Conservation (phyloP, 2,888 invertebrate species). For the Gnatocerus cornutus region DNA sequence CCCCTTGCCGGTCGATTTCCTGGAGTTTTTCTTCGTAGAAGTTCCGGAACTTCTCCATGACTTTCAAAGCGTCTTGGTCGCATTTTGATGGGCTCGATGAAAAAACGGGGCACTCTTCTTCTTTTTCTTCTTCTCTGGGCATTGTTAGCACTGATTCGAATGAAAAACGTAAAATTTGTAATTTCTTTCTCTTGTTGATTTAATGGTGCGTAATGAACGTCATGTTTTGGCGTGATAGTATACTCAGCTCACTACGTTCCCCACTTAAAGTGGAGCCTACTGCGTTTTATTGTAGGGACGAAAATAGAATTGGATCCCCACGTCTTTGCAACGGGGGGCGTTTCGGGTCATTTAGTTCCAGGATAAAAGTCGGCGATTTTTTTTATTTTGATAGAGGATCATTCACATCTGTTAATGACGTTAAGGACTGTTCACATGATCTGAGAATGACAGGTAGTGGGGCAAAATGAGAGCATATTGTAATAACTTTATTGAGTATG, state of each 20-base stretch:
- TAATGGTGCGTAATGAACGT: conserved; percentile 49
- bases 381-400: background rate
- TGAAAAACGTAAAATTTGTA: conserved; percentile 54
- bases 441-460: background rate
- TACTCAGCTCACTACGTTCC: conserved; percentile 36
- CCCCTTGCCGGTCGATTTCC: conserved; percentile 73
- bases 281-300: conserved; percentile 38
- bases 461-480: conserved; percentile 42
- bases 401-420: background rate
- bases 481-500: conserved; percentile 70
- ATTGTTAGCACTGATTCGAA: conserved; percentile 21
- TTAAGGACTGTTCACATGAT: too few species aligned
- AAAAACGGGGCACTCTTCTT: conserved; percentile 36
- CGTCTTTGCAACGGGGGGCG: background rate
- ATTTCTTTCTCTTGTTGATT: conserved; percentile 43
- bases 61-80: conserved; percentile 69
- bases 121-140: conserved; percentile 15
- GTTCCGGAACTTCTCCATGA: conserved; percentile 76
- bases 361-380: background rate
- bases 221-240: conserved; percentile 54
- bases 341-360: conserved; percentile 3
- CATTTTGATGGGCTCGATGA: conserved; percentile 58
- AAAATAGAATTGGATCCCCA: conserved; percentile 44
- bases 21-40: conserved; percentile 78
- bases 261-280: conserved; percentile 32